phyloP scores from a whole-genome alignment of 2,797 vertebrate species.

The Tolypeutes matacus region DNA sequence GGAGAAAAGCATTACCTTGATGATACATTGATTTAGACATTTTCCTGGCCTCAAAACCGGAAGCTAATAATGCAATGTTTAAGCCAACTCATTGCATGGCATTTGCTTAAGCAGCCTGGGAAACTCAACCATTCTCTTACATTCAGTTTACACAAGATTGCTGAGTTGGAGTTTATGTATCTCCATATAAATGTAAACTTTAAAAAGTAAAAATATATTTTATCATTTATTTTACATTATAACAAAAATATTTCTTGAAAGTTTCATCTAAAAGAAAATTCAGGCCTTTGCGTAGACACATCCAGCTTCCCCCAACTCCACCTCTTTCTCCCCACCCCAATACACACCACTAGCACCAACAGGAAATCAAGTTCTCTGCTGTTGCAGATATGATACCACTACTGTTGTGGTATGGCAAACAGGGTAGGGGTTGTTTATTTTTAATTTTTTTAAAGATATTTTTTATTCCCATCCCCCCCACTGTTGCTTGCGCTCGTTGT shows the following conservation, averaged over 20 bases:
- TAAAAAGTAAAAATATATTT: background rate
- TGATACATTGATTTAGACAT: too few relatives aligned
- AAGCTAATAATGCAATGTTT: too few relatives aligned
- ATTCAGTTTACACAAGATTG: background rate
- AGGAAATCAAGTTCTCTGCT: background rate
- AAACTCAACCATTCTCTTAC: background rate
- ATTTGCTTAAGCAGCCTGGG: too few relatives aligned
- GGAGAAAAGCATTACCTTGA: too few relatives aligned
- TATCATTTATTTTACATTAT: background rate
- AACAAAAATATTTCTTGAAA: background rate
- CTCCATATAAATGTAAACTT: background rate
- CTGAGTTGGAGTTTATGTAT: background rate
- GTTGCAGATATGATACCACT: background rate
- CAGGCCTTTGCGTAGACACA: background rate
- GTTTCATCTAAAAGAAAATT: background rate
- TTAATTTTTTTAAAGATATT: background rate
- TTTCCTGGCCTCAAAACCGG: too few relatives aligned
- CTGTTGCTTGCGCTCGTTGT: too few relatives aligned
- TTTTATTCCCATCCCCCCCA: too few relatives aligned
- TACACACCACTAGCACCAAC: background rate
- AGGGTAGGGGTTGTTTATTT: background rate
- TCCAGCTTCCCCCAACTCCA: background rate
- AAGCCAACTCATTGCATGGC: too few relatives aligned
- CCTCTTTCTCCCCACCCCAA: background rate
- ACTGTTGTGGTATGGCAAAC: background rate